Evolutionary conservation across 2,888 invertebrate species (phyloP).

Genomic region (Conistra vaccinii): DNA sequence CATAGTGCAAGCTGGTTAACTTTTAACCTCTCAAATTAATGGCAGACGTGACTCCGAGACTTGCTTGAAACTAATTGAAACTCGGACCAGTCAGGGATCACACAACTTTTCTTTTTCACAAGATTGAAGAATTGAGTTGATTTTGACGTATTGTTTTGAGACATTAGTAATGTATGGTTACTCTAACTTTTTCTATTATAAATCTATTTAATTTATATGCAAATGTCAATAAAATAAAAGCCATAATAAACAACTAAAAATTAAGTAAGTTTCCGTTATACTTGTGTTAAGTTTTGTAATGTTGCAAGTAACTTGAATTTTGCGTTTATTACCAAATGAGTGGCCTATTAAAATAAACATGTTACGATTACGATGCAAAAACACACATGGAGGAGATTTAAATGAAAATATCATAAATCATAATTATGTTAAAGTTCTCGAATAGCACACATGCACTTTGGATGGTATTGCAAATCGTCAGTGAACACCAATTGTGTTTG

Average conservation of each 20-base stretch:
- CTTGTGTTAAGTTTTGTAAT: conserved; percentile 28
- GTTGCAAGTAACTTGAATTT: conserved; percentile 12
- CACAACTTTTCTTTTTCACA: conserved; percentile 9
- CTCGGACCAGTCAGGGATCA: conserved; percentile 12
- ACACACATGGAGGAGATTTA: not conserved
- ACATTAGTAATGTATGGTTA: not conserved
- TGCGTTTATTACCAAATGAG: conserved; percentile 13
- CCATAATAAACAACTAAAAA: not conserved
- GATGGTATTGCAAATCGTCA: not conserved
- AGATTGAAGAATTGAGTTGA: not conserved
- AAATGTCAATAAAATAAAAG: not conserved
- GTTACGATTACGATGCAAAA: conserved; percentile 11
- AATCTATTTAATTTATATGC: not conserved
- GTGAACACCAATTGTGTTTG: not conserved
- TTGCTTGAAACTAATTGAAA: conserved; percentile 40
- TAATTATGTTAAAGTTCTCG: conserved; percentile 6
- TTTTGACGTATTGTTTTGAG: not conserved
- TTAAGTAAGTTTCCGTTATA: conserved; percentile 11
- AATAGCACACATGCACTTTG: not conserved
- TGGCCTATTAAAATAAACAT: conserved; percentile 9
- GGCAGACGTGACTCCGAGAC: conserved; percentile 37
- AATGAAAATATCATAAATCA: conserved; percentile 5
- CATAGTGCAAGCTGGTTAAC: conserved; percentile 48
- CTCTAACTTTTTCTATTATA: not conserved
- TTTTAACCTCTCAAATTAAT: conserved; percentile 53